Percentiles rank a stretch among this genome's conserved stretches.
Evolutionary conservation across 2,797 vertebrate genomes (phyloP).

Genomic region (Rhinogobio ventralis): DNA sequence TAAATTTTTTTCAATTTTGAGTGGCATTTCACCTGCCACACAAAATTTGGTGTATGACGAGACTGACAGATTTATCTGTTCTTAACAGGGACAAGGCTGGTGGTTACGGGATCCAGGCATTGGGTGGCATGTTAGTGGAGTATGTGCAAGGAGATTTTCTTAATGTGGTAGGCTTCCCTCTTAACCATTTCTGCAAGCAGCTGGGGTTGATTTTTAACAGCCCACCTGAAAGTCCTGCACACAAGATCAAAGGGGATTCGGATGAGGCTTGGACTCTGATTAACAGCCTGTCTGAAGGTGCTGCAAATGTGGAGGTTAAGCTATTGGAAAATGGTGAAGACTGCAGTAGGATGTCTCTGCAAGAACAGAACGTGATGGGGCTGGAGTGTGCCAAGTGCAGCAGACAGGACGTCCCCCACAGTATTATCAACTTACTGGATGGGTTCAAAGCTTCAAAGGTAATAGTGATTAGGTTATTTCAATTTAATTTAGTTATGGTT

Average conservation of each 20-base stretch:
- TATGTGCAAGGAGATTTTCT: constrained; percentile 90
- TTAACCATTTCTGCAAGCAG: constrained; percentile 94
- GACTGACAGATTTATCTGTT: constrained; percentile 39
- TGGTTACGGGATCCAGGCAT: constrained; percentile 94
- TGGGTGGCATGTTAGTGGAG: constrained; percentile 95
- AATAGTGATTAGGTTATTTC: not conserved
- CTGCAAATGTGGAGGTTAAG: constrained; percentile 24
- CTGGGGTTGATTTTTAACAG: constrained; percentile 80
- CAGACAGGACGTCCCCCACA: constrained; percentile 65
- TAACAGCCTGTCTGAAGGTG: constrained; percentile 65
- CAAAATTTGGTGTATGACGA: not conserved
- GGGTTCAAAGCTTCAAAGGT: constrained; percentile 95
- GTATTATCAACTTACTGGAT: constrained; percentile 81
- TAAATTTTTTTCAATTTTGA: not conserved
- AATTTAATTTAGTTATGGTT: not conserved
- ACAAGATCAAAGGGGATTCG: constrained; percentile 62
- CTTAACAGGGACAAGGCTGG: constrained; percentile 93
- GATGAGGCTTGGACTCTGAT: constrained; percentile 53
- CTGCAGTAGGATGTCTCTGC: constrained; percentile 51
- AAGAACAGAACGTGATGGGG: constrained; percentile 45
- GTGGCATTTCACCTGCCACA: not conserved
- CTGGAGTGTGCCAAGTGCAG: constrained; percentile 49
- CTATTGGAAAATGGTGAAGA: not conserved
- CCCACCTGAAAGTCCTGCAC: constrained; percentile 49
- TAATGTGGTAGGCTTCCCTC: constrained; percentile 94